Base-by-base conservation (phyloP, 2,888 invertebrate species). In the Andrena bicolor region DNA sequence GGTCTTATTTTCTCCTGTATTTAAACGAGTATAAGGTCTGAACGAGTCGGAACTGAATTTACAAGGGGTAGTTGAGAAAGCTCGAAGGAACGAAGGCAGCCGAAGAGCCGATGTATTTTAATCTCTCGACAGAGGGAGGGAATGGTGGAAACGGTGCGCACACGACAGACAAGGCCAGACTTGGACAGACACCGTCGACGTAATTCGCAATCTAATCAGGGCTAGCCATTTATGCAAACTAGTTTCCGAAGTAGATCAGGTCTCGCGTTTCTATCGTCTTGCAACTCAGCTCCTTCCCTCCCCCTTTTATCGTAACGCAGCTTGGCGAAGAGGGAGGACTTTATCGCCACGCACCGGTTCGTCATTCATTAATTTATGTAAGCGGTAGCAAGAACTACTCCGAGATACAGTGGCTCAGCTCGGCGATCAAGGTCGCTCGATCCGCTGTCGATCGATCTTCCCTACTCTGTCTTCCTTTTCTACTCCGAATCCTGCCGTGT, bases 201-300 rank as follows among this genome's bases (percentile, higher is more conserved):
- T 79, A 76, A 85, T 76, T 80, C 68, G 70, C 68, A 70, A 82
- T 82, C 74, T 83, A 85, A 85, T 85, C 85, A 51, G 35, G 35
- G 72, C 73, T 61, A 61, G 64, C 70, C 85, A 65, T 83, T 80
- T 80, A 77, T 83, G 72, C 64, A 82, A 83, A 80, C 75, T 75
- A 80, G 76, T 77, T 65, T 56, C 35, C 16, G 20, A 35, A 65
- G 41, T 48, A 20, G 58, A 72, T n/a, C n/a, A 60, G 20, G 26
- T 23, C 48, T 23, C 23, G 64, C 35, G 56, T 64, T 28, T 66
- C 65, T 53, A 66, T 56, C 74, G 48, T 63, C 56, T 41, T 16
- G 60, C 60, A 13, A 13, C 23, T 30, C 73, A 0, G 0, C 23
- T 2, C 7, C 13, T 16, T 63, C 6, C 20, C 48, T 10, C 23